These are phyloP conservation scores for Amphiura filiformis DNA, from an alignment of 35 echinoderm and acorn worm genomes.

Conservation along the genomic window DNA sequence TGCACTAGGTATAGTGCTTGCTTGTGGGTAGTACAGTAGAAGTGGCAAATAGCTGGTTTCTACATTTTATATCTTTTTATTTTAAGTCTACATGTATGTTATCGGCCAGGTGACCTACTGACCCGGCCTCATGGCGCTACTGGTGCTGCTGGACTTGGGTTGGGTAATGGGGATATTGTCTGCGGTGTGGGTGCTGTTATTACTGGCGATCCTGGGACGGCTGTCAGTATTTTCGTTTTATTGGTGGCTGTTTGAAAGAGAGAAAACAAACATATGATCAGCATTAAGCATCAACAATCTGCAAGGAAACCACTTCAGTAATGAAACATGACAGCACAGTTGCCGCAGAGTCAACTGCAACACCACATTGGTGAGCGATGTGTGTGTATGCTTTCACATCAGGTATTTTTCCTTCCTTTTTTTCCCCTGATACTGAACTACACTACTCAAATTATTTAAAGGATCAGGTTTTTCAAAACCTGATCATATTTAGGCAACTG, in stretches of 20 bases:
- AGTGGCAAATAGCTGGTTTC: no score
- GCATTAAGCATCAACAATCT: not conserved
- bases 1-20: no score
- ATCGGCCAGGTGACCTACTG: no score
- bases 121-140: conserved; percentile 62
- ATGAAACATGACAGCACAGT: not conserved
- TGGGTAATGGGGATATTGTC: conserved; percentile 74
- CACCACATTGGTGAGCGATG: not conserved
- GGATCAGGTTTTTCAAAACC: no score
- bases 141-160: conserved; percentile 76
- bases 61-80: not conserved
- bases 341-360: no score
- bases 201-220: conserved; percentile 68
- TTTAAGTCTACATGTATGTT: not conserved
- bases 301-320: not conserved
- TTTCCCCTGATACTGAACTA: no score
- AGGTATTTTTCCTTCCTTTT: no score
- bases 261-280: not conserved
- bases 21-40: no score
- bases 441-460: no score
- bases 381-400: not conserved
- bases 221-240: conserved; percentile 42
- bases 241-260: conserved; percentile 47
- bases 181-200: conserved; percentile 83
- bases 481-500: no score